A percentile compares a stretch with the other conserved stretches of the same genome.
phyloP scores from a whole-genome alignment of 2,888 invertebrate species.

The Drosophila melanocephala region DNA sequence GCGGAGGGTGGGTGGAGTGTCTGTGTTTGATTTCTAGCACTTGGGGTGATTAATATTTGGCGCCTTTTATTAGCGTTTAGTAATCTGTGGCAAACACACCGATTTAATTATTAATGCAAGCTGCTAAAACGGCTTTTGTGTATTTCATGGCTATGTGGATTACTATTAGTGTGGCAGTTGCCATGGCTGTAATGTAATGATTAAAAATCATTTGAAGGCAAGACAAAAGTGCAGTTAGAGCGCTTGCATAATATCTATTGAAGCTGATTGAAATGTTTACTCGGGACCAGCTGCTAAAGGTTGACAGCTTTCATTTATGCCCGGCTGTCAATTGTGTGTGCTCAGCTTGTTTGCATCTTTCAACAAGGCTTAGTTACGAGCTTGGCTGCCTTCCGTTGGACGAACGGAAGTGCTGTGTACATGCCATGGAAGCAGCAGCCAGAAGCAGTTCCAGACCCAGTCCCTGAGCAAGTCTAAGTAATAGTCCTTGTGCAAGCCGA shows the following conservation, averaged over 20 bases:
- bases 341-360: conserved; percentile 48
- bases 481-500: background rate
- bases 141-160: too few species aligned
- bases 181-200: background rate
- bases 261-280: background rate
- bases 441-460: conserved; percentile 1
- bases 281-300: conserved; percentile 28
- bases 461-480: conserved; percentile 3
- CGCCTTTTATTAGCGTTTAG: conserved; percentile 47
- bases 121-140: conserved; percentile 35
- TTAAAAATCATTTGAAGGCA: background rate
- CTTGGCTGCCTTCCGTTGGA: conserved; percentile 19
- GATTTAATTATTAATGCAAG: conserved; percentile 25
- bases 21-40: conserved; percentile 66
- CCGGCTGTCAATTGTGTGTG: conserved; percentile 28
- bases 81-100: conserved; percentile 56
- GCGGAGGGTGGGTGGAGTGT: conserved; percentile 30
- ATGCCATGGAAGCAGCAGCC: conserved; percentile 5
- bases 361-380: conserved; percentile 25
- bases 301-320: conserved; percentile 37
- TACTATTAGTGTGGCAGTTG: background rate
- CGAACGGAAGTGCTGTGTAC: conserved; percentile 17
- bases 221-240: background rate
- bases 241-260: background rate
- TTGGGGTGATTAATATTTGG: conserved; percentile 66